phyloP scores from a whole-genome alignment of 2,888 invertebrate species.

The Drymonia ruficornis region DNA sequence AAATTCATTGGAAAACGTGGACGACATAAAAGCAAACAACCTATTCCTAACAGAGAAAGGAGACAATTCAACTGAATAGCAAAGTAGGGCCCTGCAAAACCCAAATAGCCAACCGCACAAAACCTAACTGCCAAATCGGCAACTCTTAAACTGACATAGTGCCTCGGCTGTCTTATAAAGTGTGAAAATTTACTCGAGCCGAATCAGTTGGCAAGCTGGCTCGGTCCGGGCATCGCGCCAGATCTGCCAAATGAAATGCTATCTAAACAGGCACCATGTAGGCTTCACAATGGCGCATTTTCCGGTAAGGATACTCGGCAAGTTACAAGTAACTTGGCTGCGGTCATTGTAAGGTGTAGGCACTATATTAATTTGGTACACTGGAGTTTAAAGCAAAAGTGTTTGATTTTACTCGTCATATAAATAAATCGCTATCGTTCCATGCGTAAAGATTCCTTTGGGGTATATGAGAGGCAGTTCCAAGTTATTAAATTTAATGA shows the following conservation, averaged over 20 bases:
- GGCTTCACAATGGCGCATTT: conserved; percentile 18
- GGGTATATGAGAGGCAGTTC: no score
- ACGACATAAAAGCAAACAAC: not conserved
- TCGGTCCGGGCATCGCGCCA: conserved; percentile 27
- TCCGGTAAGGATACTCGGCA: not conserved
- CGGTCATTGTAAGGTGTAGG: not conserved
- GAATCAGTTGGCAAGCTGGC: conserved; percentile 30
- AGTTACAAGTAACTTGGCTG: conserved; percentile 2
- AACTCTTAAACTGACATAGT: conserved; percentile 31
- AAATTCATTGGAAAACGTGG: not conserved
- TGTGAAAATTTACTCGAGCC: conserved; percentile 30
- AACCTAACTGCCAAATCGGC: conserved; percentile 17
- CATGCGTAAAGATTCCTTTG: no score
- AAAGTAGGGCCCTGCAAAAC: not conserved
- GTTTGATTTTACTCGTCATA: no score
- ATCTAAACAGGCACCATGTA: conserved; percentile 23
- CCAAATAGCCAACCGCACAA: conserved; percentile 25
- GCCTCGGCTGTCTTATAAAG: conserved; percentile 35
- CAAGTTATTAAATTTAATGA: no score
- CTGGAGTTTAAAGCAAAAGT: no score
- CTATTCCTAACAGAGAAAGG: not conserved
- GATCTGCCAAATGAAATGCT: conserved; percentile 34
- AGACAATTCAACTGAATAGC: not conserved
- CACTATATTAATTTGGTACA: not conserved
- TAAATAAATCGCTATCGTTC: no score